Percentiles rank a stretch among this genome's conserved stretches.
Evolutionary conservation across 2,888 invertebrate genomes (phyloP).

Genomic region (Andrena minutula): DNA sequence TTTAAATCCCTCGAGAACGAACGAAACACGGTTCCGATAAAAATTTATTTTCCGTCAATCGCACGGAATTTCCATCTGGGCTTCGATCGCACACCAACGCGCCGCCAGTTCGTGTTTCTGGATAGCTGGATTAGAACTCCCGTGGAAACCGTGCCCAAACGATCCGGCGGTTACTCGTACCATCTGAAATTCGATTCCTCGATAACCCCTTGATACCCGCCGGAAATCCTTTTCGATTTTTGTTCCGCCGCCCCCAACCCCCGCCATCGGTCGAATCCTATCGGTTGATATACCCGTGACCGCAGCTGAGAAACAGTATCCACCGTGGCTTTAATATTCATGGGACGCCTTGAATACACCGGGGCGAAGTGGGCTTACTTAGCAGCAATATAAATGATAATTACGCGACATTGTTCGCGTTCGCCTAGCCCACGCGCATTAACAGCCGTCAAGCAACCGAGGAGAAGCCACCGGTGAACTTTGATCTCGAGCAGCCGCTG

Average conservation of each 20-base stretch:
- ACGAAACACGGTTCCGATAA: conserved; percentile 20
- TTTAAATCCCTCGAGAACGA: conserved; percentile 10
- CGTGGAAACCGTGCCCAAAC: conserved; percentile 34
- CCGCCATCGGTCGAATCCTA: neutral
- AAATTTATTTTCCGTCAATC: conserved; percentile 37
- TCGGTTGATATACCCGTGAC: neutral
- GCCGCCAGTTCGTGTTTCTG: neutral
- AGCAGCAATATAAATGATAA: conserved; percentile 77
- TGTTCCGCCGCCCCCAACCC: neutral
- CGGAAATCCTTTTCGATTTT: conserved; percentile 14
- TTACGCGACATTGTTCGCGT: conserved; percentile 73
- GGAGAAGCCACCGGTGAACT: conserved; percentile 56
- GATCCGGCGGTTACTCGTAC: conserved; percentile 24
- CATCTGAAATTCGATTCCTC: conserved; percentile 19
- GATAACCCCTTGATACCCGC: conserved; percentile 31
- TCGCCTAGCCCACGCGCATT: conserved; percentile 52
- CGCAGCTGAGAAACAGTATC: neutral
- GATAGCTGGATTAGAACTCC: conserved; percentile 25
- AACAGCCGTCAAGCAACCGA: conserved; percentile 67
- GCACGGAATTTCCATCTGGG: conserved; percentile 25
- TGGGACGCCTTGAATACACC: conserved; percentile 66
- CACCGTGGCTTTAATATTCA: neutral
- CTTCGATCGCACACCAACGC: neutral
- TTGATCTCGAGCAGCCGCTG: conserved; percentile 52
- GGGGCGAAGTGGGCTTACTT: conserved; percentile 69